Evolutionary conservation across 1,140 invertebrate genomes (phyloP).

Genomic region (Bactericera cockerelli): DNA sequence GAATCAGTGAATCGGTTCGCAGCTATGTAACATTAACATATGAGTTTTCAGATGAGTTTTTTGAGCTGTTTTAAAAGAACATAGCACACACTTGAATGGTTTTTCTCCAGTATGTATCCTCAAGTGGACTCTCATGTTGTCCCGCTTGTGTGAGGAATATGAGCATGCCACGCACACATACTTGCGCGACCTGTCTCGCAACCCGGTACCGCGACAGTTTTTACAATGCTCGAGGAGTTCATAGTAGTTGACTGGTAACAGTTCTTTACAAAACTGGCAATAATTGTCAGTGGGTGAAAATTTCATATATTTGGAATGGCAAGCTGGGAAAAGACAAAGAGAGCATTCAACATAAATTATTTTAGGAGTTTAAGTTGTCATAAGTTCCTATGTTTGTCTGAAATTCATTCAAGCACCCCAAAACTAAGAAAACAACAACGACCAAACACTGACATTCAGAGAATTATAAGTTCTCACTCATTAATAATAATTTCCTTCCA

Average conservation of each 20-base stretch:
- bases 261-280: not conserved
- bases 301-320: not conserved
- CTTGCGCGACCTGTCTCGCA: not conserved
- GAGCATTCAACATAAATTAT: too few species aligned
- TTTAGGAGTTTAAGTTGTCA: too few species aligned
- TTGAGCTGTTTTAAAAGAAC: slow-evolving; percentile 37
- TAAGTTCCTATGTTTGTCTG: too few species aligned
- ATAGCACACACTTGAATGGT: slow-evolving; percentile 15
- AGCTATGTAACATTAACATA: slow-evolving; percentile 22
- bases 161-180: not conserved
- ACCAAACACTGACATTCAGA: too few species aligned
- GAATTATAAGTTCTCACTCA: too few species aligned
- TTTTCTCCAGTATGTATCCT: slow-evolving; percentile 19
- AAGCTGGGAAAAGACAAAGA: not conserved
- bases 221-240: not conserved
- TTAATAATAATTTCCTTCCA: too few species aligned
- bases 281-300: too few species aligned
- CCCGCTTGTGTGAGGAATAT: slow-evolving; percentile 13
- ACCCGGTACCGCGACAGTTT: not conserved
- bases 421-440: too few species aligned
- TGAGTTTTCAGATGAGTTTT: slow-evolving; percentile 48
- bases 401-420: too few species aligned
- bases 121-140: slow-evolving; percentile 13
- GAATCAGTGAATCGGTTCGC: too few species aligned
- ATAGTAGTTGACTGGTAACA: not conserved